Percentiles rank a stretch among this genome's conserved stretches.
phyloP scores from a whole-genome alignment of 2,888 invertebrate species.

The Synanthedon vespiformis region DNA sequence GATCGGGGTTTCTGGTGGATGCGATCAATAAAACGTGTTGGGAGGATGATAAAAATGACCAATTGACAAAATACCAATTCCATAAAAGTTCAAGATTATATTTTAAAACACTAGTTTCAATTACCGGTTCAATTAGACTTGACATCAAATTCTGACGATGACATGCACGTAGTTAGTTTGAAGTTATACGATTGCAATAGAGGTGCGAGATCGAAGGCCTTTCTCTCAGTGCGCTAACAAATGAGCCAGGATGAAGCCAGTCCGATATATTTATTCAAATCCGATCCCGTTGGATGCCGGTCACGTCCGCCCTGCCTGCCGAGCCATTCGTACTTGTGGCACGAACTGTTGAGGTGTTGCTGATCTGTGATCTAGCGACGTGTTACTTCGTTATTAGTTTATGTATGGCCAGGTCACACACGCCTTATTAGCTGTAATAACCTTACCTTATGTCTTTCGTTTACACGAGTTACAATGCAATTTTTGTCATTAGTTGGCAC shows the following conservation, averaged over 20 bases:
- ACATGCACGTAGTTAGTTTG: too few relatives aligned
- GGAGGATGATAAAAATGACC: too few relatives aligned
- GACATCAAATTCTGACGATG: too few relatives aligned
- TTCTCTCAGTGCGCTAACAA: constrained; percentile 53
- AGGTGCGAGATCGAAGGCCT: constrained; percentile 42
- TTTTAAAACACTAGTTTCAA: too few relatives aligned
- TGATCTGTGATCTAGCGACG: constrained; percentile 31
- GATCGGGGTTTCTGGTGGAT: too few relatives aligned
- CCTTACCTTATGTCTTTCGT: not conserved
- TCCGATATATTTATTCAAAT: constrained; percentile 62
- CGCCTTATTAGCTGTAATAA: not conserved
- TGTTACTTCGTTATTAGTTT: constrained; percentile 17
- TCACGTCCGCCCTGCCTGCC: constrained; percentile 36
- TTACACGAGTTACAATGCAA: not conserved
- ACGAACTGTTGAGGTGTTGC: constrained; percentile 38
- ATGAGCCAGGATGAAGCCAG: constrained; percentile 43
- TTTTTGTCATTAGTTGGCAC: not conserved
- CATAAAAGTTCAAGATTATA: too few relatives aligned
- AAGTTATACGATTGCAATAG: constrained; percentile 24
- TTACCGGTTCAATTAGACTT: too few relatives aligned
- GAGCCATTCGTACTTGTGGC: constrained; percentile 31
- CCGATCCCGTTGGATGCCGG: constrained; percentile 38
- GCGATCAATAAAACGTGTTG: too few relatives aligned
- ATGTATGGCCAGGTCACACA: constrained; percentile 13
- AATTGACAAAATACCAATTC: too few relatives aligned